Percentiles rank a stretch among this genome's conserved stretches.
phyloP scores from a whole-genome alignment of 2,113 vertebrate species.

The Myotis davidii region DNA sequence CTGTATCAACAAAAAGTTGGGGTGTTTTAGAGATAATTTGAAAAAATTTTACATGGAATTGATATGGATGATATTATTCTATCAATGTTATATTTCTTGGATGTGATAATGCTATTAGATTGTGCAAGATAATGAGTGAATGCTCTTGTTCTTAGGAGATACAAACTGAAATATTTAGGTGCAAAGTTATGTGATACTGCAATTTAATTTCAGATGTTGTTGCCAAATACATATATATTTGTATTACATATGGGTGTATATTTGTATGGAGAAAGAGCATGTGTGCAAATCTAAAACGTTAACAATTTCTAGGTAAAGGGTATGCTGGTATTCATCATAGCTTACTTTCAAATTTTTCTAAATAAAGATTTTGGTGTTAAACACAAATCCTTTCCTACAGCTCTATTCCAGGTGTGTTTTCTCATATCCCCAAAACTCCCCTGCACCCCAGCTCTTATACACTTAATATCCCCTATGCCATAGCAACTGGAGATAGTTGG shows the following conservation, averaged over 20 bases:
- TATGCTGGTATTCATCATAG: slow-evolving; percentile 4
- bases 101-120: slow-evolving; percentile 14
- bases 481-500: neutral
- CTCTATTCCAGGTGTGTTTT: neutral
- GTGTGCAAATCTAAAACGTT: neutral
- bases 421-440: neutral
- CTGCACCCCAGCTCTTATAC: neutral
- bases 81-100: slow-evolving; percentile 38
- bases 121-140: slow-evolving; percentile 12
- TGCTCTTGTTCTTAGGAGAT: slow-evolving; percentile 34
- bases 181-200: neutral
- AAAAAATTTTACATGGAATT: neutral
- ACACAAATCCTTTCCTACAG: neutral
- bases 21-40: slow-evolving; percentile 20
- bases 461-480: neutral
- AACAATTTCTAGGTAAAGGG: slow-evolving; percentile 9
- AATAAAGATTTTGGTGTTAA: slow-evolving; percentile 15
- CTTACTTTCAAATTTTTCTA: slow-evolving; percentile 50
- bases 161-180: slow-evolving; percentile 37
- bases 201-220: slow-evolving; percentile 57
- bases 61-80: neutral
- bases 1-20: slow-evolving; percentile 3
- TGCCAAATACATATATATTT: neutral
- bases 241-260: neutral
- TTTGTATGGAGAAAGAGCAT: neutral